A percentile compares a stretch with the other conserved stretches of the same genome.
Conservation (phyloP, 2,797 vertebrate species). For the Morelia viridis region DNA sequence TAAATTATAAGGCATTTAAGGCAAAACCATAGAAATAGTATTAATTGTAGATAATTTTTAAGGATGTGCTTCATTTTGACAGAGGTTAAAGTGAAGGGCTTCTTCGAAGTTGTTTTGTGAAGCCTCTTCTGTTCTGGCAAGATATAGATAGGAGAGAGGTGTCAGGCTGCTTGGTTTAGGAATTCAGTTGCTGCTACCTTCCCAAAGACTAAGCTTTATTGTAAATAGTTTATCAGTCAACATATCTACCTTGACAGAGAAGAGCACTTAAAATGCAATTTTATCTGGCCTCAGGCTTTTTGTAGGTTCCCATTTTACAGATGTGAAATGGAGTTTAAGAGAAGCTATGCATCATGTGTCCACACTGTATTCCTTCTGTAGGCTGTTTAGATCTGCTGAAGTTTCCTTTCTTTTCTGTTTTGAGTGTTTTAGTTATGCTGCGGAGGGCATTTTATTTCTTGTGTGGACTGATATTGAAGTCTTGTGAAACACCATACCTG, state of each 20-base stretch:
- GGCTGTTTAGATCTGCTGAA: background rate
- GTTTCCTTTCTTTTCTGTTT: background rate
- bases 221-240: too few relatives aligned
- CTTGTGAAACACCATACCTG: background rate
- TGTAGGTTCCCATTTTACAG: too few relatives aligned
- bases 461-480: background rate
- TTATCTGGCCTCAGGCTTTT: too few relatives aligned
- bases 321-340: background rate
- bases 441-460: background rate
- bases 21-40: constrained; percentile 48
- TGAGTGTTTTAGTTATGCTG: background rate
- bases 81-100: background rate
- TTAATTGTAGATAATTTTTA: background rate
- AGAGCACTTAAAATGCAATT: too few relatives aligned
- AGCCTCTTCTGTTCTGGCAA: background rate
- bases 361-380: background rate
- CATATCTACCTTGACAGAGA: too few relatives aligned
- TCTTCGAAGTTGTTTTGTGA: background rate
- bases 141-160: background rate
- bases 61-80: background rate
- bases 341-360: background rate
- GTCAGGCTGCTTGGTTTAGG: too few relatives aligned
- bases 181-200: too few relatives aligned
- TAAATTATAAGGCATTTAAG: constrained; percentile 59
- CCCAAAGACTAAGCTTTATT: too few relatives aligned